These are phyloP conservation scores for Cecidostiba fungosa DNA, from an alignment of 2,888 invertebrate species.

Conservation along the genomic window DNA sequence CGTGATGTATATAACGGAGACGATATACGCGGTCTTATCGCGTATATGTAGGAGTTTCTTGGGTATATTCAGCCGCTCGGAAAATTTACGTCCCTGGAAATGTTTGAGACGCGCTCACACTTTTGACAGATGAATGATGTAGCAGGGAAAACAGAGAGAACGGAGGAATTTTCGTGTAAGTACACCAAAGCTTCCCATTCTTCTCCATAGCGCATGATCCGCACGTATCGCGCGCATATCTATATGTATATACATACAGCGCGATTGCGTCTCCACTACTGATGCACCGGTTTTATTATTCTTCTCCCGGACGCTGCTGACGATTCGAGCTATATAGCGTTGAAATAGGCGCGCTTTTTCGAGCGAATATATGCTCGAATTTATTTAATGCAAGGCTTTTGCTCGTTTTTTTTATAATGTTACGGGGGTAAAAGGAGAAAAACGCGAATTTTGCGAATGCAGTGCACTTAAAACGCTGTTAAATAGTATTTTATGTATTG, in stretches of 20 bases:
- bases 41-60: neutral
- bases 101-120: neutral
- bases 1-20: neutral
- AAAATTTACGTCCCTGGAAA: neutral
- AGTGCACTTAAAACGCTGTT: too few relatives aligned
- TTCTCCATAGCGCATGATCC: neutral
- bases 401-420: too few relatives aligned
- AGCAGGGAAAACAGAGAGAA: constrained; percentile 10
- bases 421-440: too few relatives aligned
- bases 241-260: neutral
- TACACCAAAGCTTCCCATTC: constrained; percentile 20
- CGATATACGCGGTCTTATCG: too few relatives aligned
- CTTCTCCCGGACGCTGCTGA: neutral
- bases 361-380: too few relatives aligned
- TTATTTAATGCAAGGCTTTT: too few relatives aligned
- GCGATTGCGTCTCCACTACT: neutral
- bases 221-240: constrained; percentile 19
- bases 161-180: constrained; percentile 15
- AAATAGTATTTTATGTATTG: too few relatives aligned
- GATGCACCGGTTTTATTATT: constrained; percentile 32
- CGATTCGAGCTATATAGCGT: too few relatives aligned
- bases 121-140: constrained; percentile 48
- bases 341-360: too few relatives aligned
- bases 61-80: neutral
- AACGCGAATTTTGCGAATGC: too few relatives aligned